These are phyloP conservation scores for Pterocles burchelli DNA, from an alignment of 2,113 vertebrate species.

Conservation along the genomic window DNA sequence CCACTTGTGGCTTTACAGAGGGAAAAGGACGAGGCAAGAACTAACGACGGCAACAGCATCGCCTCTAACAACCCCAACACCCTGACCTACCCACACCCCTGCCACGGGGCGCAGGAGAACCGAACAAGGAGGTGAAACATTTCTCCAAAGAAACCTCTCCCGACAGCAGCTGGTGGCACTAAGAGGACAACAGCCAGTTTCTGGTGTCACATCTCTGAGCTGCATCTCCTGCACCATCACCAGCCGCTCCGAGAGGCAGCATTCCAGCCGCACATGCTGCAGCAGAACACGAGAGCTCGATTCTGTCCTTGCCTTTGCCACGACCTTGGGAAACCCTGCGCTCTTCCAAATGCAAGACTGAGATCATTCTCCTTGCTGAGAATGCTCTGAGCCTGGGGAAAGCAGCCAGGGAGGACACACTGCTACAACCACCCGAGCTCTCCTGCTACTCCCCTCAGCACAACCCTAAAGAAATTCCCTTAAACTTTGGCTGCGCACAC, in stretches of 20 bases:
- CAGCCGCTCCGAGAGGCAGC: rapidly evolving
- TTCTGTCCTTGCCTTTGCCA: background rate
- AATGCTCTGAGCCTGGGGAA: background rate
- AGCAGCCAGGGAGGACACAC: background rate
- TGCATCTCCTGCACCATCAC: background rate
- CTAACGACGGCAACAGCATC: background rate
- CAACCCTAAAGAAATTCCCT: background rate
- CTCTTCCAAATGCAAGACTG: background rate
- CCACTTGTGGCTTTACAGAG: background rate
- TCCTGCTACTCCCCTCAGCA: background rate
- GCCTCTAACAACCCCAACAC: background rate
- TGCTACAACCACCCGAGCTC: background rate
- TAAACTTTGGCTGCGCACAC: rapidly evolving
- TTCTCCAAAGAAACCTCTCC: background rate
- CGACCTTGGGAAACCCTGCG: rapidly evolving
- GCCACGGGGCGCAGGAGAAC: background rate
- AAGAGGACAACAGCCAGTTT: background rate
- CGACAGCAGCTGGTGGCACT: rapidly evolving
- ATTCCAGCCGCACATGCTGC: background rate
- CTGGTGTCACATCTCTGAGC: background rate
- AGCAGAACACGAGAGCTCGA: rapidly evolving
- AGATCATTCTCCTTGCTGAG: background rate
- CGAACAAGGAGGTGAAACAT: background rate
- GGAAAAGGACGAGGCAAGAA: background rate
- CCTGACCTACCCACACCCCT: background rate